Conservation (phyloP, 2,888 invertebrate genomes). For the Ectemnius continuus region DNA sequence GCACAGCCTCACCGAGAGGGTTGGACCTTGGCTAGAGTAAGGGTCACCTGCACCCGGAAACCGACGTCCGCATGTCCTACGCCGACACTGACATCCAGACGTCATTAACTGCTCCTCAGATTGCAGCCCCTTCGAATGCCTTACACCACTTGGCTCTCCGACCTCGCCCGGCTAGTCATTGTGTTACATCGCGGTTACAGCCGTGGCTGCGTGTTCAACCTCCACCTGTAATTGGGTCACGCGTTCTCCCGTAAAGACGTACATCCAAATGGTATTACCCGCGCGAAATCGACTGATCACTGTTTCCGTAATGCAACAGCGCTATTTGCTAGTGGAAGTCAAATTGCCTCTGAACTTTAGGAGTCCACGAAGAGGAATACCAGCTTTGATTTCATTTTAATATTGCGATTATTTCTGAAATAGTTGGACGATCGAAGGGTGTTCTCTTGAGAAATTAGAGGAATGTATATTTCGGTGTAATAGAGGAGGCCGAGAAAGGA, state of each 20-base stretch:
- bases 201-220: neutral
- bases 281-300: no score
- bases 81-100: neutral
- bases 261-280: no score
- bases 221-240: conserved; percentile 5
- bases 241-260: neutral
- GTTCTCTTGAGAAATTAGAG: no score
- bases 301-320: no score
- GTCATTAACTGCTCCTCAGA: conserved; percentile 12
- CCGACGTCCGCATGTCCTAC: conserved; percentile 8
- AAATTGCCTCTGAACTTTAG: no score
- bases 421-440: no score
- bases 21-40: conserved; percentile 9
- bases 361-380: no score
- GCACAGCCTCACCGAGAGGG: neutral
- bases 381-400: no score
- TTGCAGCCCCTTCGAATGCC: neutral
- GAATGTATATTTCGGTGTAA: no score
- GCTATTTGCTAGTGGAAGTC: no score
- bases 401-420: no score
- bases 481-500: no score
- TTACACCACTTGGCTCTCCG: conserved; percentile 7
- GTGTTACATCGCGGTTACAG: neutral
- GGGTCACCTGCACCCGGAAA: conserved; percentile 12
- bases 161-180: neutral